A percentile compares a stretch with the other conserved stretches of the same genome.
Evolutionary conservation across 2,113 vertebrate genomes (phyloP).

Genomic region (Bucco capensis): DNA sequence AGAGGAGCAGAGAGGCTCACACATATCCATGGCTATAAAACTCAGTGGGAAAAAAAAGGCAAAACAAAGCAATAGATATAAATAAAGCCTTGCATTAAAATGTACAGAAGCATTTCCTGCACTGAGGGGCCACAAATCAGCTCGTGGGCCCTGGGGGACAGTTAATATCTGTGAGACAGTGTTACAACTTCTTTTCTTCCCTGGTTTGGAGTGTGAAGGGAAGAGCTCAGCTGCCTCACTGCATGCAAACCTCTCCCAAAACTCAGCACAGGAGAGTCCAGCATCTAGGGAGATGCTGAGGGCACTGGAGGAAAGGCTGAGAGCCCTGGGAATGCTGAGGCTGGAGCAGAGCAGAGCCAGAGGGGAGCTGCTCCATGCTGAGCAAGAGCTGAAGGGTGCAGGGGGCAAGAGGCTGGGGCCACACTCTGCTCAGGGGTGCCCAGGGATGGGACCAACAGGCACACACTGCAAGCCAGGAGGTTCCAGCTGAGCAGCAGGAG

Average conservation of each 20-base stretch:
- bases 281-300: too few species aligned
- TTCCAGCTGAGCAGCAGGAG: too few species aligned
- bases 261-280: background rate
- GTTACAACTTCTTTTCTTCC: background rate
- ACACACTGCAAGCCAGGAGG: too few species aligned
- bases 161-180: background rate
- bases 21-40: background rate
- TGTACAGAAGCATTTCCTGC: background rate
- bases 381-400: too few species aligned
- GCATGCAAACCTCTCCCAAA: background rate
- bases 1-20: background rate
- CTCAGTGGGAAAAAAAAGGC: background rate
- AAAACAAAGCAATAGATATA: rapidly evolving
- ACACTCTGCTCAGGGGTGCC: too few species aligned
- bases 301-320: too few species aligned
- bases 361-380: too few species aligned
- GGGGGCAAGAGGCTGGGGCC: too few species aligned
- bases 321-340: too few species aligned
- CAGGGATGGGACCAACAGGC: too few species aligned
- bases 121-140: background rate
- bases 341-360: too few species aligned
- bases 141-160: rapidly evolving
- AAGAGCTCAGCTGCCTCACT: background rate
- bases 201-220: background rate
- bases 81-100: background rate